Percentiles rank a stretch among this genome's conserved stretches.
phyloP scores from a whole-genome alignment of 1,140 invertebrate species.

The Bombus soroeensis region DNA sequence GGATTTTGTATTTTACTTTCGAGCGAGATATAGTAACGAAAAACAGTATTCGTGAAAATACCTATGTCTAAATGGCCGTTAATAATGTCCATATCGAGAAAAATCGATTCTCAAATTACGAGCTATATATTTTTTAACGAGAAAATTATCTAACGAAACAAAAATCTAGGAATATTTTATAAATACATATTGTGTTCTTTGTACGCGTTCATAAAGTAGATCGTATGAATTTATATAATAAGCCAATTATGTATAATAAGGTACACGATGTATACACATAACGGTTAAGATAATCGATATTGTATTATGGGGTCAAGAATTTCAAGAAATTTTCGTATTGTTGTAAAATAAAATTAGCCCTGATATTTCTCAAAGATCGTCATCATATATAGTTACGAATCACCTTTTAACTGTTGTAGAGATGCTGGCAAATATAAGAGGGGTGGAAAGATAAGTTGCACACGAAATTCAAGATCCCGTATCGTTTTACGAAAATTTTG shows the following conservation, averaged over 20 bases:
- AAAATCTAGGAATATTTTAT: not conserved
- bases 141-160: not conserved
- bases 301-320: not conserved
- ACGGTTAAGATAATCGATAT: not conserved
- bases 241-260: not conserved
- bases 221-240: not conserved
- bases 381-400: not conserved
- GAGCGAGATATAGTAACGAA: too few species aligned
- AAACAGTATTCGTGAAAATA: too few species aligned
- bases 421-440: too few species aligned
- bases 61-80: too few species aligned
- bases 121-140: not conserved
- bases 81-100: not conserved
- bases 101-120: not conserved
- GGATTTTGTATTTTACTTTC: too few species aligned
- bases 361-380: not conserved
- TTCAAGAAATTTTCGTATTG: not conserved
- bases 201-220: not conserved
- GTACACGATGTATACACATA: too few species aligned
- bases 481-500: conserved; percentile 42
- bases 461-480: conserved; percentile 26
- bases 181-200: not conserved
- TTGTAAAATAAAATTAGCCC: not conserved
- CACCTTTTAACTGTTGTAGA: not conserved
- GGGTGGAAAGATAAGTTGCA: not conserved